These are phyloP conservation scores for Microlaimidae sp. DNA, from an alignment of 2,888 invertebrate genomes.

Conservation along the genomic window DNA sequence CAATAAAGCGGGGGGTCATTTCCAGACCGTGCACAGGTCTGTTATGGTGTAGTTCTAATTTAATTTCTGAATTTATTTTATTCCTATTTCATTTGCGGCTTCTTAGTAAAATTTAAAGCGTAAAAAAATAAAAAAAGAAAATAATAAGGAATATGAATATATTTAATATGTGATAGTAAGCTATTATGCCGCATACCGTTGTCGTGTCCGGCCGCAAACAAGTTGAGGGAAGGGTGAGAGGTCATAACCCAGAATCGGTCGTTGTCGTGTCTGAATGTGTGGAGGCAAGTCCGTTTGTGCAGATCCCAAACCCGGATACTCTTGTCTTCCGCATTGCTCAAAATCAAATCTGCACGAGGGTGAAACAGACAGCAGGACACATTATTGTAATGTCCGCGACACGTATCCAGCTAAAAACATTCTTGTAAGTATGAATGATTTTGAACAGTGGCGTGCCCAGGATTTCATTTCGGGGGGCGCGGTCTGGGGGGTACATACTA, in stretches of 20 bases:
- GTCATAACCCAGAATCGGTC: constrained; percentile 77
- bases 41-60: too few species aligned
- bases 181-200: too few species aligned
- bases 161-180: constrained; percentile 49
- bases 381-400: constrained; percentile 98
- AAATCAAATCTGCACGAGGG: constrained; percentile 81
- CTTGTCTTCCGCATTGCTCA: constrained; percentile 94
- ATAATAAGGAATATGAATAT: constrained; percentile 11
- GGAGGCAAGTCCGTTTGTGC: constrained; percentile 74
- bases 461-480: too few species aligned
- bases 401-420: too few species aligned
- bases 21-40: too few species aligned
- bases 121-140: constrained; percentile 10
- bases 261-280: constrained; percentile 56
- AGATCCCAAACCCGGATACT: constrained; percentile 97
- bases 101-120: too few species aligned
- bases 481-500: too few species aligned
- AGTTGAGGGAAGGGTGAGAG: constrained; percentile 77
- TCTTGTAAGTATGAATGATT: too few species aligned
- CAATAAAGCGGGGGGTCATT: too few species aligned
- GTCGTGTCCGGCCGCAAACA: constrained; percentile 99
- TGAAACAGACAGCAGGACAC: constrained; percentile 94
- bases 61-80: too few species aligned
- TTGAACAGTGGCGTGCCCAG: too few species aligned
- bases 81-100: too few species aligned